Percentiles rank a stretch among this genome's conserved stretches.
Conservation (phyloP, 2,113 vertebrate species). For the Xenus cinereus region DNA sequence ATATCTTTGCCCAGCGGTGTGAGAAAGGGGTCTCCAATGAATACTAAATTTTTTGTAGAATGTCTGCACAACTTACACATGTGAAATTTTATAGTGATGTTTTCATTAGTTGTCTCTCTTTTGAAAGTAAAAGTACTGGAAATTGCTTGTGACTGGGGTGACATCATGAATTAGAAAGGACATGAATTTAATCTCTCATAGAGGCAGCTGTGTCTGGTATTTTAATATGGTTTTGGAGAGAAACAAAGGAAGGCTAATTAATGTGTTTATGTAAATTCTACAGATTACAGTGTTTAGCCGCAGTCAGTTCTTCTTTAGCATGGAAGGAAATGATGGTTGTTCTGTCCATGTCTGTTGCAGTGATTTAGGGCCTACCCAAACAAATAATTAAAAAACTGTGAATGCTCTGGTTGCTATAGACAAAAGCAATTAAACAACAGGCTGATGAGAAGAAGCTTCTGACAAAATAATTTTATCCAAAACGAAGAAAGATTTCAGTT, state of each 20-base stretch:
- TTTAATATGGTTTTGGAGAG: slow-evolving; percentile 53
- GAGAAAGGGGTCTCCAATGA: slow-evolving; percentile 2
- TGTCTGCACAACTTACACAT: not conserved
- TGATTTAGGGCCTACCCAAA: slow-evolving; percentile 1
- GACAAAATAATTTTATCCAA: slow-evolving; percentile 17
- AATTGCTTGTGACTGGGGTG: slow-evolving; percentile 53
- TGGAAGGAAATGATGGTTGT: slow-evolving; percentile 8
- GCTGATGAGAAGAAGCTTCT: not conserved
- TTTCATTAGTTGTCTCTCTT: slow-evolving; percentile 55
- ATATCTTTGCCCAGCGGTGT: not conserved
- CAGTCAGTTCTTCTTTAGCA: not conserved
- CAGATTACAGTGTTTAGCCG: slow-evolving; percentile 31
- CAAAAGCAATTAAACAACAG: slow-evolving; percentile 8
- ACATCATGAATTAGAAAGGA: slow-evolving; percentile 60
- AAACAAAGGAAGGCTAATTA: slow-evolving; percentile 53
- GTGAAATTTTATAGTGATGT: slow-evolving; percentile 32
- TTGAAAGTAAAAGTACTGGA: slow-evolving; percentile 26
- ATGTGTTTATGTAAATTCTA: slow-evolving; percentile 54
- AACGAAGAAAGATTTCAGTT: not conserved
- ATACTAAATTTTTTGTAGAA: not conserved
- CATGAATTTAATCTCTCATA: slow-evolving; percentile 51
- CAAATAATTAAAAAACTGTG: not conserved
- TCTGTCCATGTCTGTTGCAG: not conserved
- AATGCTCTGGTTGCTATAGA: not conserved
- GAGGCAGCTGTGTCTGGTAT: slow-evolving; percentile 20